Conservation (phyloP, 2,888 invertebrate species). For the Thereva nobilitata region DNA sequence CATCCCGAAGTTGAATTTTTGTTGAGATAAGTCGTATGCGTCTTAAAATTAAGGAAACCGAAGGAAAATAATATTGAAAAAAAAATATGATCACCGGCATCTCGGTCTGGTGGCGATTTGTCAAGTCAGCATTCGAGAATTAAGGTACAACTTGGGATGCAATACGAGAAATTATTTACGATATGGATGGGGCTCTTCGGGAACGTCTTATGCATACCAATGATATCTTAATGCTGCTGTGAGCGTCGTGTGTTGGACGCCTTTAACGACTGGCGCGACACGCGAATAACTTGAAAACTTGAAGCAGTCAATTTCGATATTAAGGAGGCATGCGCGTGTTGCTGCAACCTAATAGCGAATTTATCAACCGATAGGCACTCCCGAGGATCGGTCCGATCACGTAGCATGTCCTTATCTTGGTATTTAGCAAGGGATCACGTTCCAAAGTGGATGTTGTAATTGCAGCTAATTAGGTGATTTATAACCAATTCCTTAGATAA, state of each 20-base stretch:
- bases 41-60: conserved; percentile 17
- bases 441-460: conserved; percentile 24
- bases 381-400: not conserved
- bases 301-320: not conserved
- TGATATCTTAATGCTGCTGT: conserved; percentile 34
- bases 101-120: conserved; percentile 21
- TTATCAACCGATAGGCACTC: conserved; percentile 23
- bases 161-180: conserved; percentile 23
- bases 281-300: not conserved
- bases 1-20: conserved; percentile 12
- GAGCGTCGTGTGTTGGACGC: not conserved
- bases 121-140: conserved; percentile 14
- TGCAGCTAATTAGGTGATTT: conserved; percentile 35
- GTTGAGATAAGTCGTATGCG: conserved; percentile 21
- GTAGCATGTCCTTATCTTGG: conserved; percentile 22
- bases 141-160: conserved; percentile 31
- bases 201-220: conserved; percentile 29
- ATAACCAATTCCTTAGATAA: conserved; percentile 1
- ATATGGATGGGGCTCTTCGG: conserved; percentile 13
- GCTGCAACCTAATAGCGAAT: conserved; percentile 34
- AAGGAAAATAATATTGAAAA: not conserved
- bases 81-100: no score
- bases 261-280: not conserved
- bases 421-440: conserved; percentile 31
- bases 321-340: conserved; percentile 25